These are phyloP conservation scores for Apotomis turbidana DNA, from an alignment of 2,888 invertebrate species.

Conservation along the genomic window DNA sequence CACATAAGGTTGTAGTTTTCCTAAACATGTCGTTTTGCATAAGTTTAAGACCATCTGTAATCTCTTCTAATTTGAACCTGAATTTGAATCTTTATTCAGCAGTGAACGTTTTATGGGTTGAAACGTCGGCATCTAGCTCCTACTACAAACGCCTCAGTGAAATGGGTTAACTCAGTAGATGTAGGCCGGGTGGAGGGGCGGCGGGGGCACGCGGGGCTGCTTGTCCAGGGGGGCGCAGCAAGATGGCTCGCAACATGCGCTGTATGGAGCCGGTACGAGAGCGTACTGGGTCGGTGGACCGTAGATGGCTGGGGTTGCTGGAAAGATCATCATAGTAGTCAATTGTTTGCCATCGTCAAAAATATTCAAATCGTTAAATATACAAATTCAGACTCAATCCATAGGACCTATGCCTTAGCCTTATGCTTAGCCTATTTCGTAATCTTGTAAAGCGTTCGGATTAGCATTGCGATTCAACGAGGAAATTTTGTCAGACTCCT, in stretches of 20 bases:
- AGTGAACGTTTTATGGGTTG: neutral
- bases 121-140: conserved; percentile 11
- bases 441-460: no score
- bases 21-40: no score
- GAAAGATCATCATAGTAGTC: conserved; percentile 43
- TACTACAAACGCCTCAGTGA: conserved; percentile 1
- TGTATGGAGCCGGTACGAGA: conserved; percentile 73
- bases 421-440: no score
- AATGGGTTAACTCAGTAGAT: conserved; percentile 63
- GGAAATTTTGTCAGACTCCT: no score
- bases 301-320: conserved; percentile 74
- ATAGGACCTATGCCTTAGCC: no score
- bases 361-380: no score
- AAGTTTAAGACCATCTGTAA: no score
- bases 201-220: conserved; percentile 70
- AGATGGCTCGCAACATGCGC: conserved; percentile 72
- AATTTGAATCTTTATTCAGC: neutral
- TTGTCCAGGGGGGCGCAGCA: conserved; percentile 77
- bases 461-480: no score
- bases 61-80: no score
- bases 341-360: neutral
- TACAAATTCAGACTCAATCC: no score
- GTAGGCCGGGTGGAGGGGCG: conserved; percentile 77
- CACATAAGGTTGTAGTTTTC: no score
- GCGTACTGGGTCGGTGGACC: conserved; percentile 74